Base-by-base conservation (phyloP, 2,888 invertebrate species). In the Phaonia tiefii region DNA sequence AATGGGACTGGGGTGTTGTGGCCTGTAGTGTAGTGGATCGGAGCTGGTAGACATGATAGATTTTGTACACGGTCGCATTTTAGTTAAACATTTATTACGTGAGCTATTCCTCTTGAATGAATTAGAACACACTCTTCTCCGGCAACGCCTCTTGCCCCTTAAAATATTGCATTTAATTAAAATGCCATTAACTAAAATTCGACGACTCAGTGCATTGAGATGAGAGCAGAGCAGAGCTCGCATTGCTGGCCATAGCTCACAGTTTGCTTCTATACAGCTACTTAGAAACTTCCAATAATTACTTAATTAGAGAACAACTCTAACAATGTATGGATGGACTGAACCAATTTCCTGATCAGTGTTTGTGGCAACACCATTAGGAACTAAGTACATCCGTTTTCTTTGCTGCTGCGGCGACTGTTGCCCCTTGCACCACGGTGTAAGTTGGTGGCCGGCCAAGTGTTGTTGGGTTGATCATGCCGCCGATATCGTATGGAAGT, bases 261-360 rank as follows among this genome's bases (percentile, higher is more conserved):
- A 49, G 58, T 49, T 75, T 58, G 15, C 22, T 60, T 20, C 46
- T 56, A 66, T 65, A n/a, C n/a, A n/a, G 58, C 26, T 44, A 66
- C 71, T 66, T 42, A 71, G 63, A 75, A 66, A 54, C 60, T 44
- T 66, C 15, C 5, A 71, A 75, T 75, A 79, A 72, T 72, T 72
- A 72, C 70, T 72, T 80, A 75, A 80, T 80, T 72, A 72, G 67
- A 54, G 25, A 44, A 44, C 3, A 65, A 44, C 75, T 69, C 60
- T 20, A n/a, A n/a, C 15, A 10, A 25, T n/a, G n/a, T n/a, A n/a
- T n/a, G n/a, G n/a, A n/a, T n/a, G 51, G 39, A 60, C 54, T 15
- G 22, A 15, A 15, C 13, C 54, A 67, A 49, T 77, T 77, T 77
- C 72, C 65, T 72, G 49, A 31, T 31, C 31, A 31, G 31, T 31